Evolutionary conservation across 2,113 vertebrate genomes (phyloP), one percentile per base, ranked within the genome.

Genomic region (Calyptomena viridis): DNA sequence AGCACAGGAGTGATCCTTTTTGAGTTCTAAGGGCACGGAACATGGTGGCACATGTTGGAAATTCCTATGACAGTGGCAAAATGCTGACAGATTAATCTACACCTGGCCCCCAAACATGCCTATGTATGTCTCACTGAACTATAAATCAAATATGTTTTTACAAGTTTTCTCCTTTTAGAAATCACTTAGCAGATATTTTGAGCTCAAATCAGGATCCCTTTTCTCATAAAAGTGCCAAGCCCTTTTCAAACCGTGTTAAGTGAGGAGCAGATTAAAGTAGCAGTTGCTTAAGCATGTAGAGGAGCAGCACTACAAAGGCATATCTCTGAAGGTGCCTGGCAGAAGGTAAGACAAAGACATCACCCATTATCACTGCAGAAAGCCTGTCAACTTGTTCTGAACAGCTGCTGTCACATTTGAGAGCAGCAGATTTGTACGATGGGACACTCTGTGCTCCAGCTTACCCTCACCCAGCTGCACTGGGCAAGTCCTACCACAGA

Each of bases 81-180:
- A 92, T 6, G 47, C 87, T 95, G 96, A 96, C 85, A 94, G 93
- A 96, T 94, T 82, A 84, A 88, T 95, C 89, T 87, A 90, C 95
- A 96, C 79, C 87, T 96, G 93, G 87, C 79, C 60, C 64, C 53
- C 2, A n/a, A 95, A 93, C 84, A 53, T 50, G 56, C 17, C 82
- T 88, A 58, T 1, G 6, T 81, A 77, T 25, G 35, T 83, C 80
- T 89, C 50, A 90, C 35, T 75, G 74, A 68, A 69, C 52, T 31
- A 62, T 94, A 84, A 95, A 95, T 93, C 80, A 91, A 90, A 64
- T 52, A 40, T 33, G 88, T 95, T 94, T 93, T 95, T 67, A 86
- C 85, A 96, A 81, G 95, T 87, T 91, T 91, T 90, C 94, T 95
- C 82, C 94, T 97, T 97, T 96, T 93, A 95, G 95, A 97, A 95